phyloP scores from a whole-genome alignment of 1,140 invertebrate species.

The Nasonia giraulti region DNA sequence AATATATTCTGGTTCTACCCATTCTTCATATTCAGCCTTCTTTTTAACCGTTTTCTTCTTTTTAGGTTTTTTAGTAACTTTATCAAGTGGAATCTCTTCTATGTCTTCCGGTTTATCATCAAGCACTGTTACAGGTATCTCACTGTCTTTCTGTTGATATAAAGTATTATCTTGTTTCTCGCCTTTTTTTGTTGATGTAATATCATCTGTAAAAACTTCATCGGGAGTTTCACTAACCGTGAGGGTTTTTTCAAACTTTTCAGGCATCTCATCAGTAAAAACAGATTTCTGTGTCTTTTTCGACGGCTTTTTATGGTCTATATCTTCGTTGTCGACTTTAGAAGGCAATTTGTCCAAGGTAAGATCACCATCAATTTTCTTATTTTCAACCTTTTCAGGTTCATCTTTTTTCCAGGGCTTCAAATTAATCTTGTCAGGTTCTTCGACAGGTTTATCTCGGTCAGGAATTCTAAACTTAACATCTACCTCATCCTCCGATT shows the following conservation, averaged over 20 bases:
- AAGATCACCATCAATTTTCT: not conserved
- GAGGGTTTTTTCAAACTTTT: too few relatives aligned
- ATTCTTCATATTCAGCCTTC: slow-evolving; percentile 72
- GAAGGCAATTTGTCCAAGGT: not conserved
- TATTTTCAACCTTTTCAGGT: slow-evolving; percentile 58
- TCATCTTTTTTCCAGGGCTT: slow-evolving; percentile 75
- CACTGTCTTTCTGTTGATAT: too few relatives aligned
- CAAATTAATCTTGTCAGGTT: slow-evolving; percentile 73
- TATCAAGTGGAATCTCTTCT: slow-evolving; percentile 11
- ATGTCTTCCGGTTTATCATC: not conserved
- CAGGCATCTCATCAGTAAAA: too few relatives aligned
- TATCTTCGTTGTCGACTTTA: too few relatives aligned
- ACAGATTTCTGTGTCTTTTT: not conserved
- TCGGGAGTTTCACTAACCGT: too few relatives aligned
- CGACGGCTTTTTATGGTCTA: too few relatives aligned
- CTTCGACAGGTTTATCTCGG: slow-evolving; percentile 74
- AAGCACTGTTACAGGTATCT: too few relatives aligned
- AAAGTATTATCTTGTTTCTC: not conserved
- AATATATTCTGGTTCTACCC: slow-evolving; percentile 71
- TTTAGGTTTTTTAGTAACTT: slow-evolving; percentile 60
- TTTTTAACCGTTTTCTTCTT: slow-evolving; percentile 68
- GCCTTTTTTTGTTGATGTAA: not conserved
- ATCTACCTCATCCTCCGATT: slow-evolving; percentile 73
- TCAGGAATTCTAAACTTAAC: slow-evolving; percentile 77
- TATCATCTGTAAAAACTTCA: not conserved